These are phyloP conservation scores for Solenopsis fugax DNA, from an alignment of 1,140 invertebrate genomes.

Conservation along the genomic window DNA sequence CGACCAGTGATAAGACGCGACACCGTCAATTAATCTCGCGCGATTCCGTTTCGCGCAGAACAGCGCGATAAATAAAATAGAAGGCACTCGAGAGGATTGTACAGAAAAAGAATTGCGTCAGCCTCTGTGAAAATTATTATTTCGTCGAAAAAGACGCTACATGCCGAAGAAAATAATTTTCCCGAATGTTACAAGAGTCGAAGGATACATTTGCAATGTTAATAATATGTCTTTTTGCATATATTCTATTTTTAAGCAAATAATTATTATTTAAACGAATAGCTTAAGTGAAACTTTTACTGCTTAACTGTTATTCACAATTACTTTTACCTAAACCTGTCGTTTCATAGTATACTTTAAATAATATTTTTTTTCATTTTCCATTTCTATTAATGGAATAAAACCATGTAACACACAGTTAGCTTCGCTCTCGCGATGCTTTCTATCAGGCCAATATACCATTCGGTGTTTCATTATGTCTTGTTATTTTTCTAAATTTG, in stretches of 20 bases:
- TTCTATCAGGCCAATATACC: not conserved
- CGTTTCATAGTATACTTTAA: not conserved
- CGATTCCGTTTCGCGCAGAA: conserved; percentile 31
- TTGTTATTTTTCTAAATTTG: not conserved
- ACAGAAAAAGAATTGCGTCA: not conserved
- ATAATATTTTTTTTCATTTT: not conserved
- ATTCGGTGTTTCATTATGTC: not conserved
- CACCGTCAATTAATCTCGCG: conserved; percentile 47
- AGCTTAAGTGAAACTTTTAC: not conserved
- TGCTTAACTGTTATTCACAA: not conserved
- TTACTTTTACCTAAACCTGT: not conserved
- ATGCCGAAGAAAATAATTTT: not conserved
- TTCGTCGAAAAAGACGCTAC: not conserved
- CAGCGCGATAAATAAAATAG: conserved; percentile 37
- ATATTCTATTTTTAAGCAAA: not conserved
- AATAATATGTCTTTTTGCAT: not conserved
- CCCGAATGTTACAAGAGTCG: not conserved
- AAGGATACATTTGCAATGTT: not conserved
- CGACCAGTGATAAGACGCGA: conserved; percentile 41
- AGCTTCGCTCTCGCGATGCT: conserved; percentile 3
- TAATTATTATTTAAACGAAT: not conserved
- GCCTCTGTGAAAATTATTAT: conserved; percentile 12
- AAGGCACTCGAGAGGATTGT: not conserved
- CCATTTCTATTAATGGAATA: not conserved
- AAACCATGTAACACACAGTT: not conserved